Base-by-base conservation (phyloP, 2,113 vertebrate genomes). In the Dicaeum eximium region DNA sequence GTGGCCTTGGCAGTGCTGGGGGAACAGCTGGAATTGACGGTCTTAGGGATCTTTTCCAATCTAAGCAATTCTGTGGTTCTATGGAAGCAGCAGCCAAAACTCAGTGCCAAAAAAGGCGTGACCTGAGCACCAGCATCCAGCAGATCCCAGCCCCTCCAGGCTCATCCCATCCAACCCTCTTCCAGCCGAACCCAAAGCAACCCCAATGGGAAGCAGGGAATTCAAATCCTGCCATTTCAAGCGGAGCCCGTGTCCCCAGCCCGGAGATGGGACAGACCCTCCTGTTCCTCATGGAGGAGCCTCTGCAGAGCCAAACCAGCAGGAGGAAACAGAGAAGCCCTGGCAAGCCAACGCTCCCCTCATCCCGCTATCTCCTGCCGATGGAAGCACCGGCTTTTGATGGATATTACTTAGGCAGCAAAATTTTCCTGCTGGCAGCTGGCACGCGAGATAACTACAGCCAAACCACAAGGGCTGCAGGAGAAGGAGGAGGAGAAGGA, bases 361-460 rank as follows among this genome's bases (percentile, higher is more conserved):
- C 16, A 9, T 58, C 79, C 84, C 3, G 0, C 83, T 70, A 8
- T 47, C 95, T 88, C 60, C 13, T 2, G 62, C 51, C 10, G 15
- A 58, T 73, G 92, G 79, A 87, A 94, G 90, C 7, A 2, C 79
- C 2, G 0, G 53, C 45, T 81, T 89, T 58, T 35, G 92, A 84
- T 15, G 77, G 88, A 75, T 85, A 88, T 67, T 80, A 93, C 81
- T 95, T 75, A 87, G 91, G 90, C 80, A 86, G 91, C 51, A 86
- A 37, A 80, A 90, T 94, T 90, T 86, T 61, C 80, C 84, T 91
- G 58, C 77, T 4, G 17, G 66, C 96, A 95, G 95, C 94, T 97
- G 96, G 88, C 73, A 84, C 11, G 1, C 0, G 2, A 92, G 92
- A 95, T 95, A 95, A 95, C 79, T 73, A 4, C 86, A 73, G 67